Base-by-base conservation (phyloP, 2,888 invertebrate species). In the Callosobruchus maculatus region DNA sequence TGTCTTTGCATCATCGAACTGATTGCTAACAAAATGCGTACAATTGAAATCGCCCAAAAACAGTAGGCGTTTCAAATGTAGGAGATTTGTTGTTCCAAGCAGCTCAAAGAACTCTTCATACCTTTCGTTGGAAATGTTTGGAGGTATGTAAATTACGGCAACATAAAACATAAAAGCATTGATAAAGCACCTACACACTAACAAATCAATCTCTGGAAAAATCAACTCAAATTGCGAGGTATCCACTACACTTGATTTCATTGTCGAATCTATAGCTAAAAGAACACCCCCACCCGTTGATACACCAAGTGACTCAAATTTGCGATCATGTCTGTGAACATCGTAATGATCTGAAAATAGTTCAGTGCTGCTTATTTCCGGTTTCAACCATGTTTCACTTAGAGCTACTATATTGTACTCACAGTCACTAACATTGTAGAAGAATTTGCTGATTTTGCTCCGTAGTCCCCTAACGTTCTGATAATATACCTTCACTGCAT, bases 281-380 rank as follows among this genome's bases (percentile, higher is more conserved):
- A 66, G 22, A 21, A 67, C 71, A 49, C 31, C 71, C 9, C 71
- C 71, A 71, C 49, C 71, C 2, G 49, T 20, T 18, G 71, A n/a
- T 21, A 67, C 2, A 9, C 21, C 20, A 20, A 71, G 20, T 0
- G 18, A 4, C 7, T 71, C 71, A 20, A 31, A 31, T 18, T 71
- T 26, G 2, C 71, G 31, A 21, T 71, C 49, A 9, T 1, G 9
- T 49, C 71, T 18, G n/a, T 71, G 49, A 3, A 71, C 22, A 70
- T 70, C 22, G 21, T 70, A 70, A 22, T 49, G 49, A 1, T 49
- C 49, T 18, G 49, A 18, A 49, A 49, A 49, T 13, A 49, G 18
- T 18, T 49, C 49, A 49, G 13, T 7, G 13, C 13, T 13, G 13
- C 49, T 49, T 13, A 49, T 18, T 7, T 13, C n/a, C n/a, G n/a